Evolutionary conservation across 2,797 vertebrate genomes (phyloP).

Genomic region (Acrocephalus scirpaceus): DNA sequence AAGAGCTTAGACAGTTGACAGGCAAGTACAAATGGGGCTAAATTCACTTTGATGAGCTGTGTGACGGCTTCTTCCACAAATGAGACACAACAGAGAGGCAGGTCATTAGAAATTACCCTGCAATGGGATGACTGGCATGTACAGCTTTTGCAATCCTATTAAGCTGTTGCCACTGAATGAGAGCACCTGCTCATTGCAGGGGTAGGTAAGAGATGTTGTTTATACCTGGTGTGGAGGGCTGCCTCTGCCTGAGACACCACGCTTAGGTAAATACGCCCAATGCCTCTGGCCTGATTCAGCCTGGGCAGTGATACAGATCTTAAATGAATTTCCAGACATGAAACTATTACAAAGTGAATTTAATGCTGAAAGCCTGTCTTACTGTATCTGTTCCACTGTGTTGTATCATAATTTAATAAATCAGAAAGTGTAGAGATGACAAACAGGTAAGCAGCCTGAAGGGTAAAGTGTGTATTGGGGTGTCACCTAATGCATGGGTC

Average conservation of each 20-base stretch:
- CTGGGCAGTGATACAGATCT: fast-evolving
- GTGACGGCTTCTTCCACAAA: background rate
- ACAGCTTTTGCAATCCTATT: conserved; percentile 3
- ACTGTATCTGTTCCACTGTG: background rate
- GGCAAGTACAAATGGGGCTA: conserved; percentile 27
- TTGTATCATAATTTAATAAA: background rate
- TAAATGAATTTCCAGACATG: background rate
- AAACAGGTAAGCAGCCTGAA: background rate
- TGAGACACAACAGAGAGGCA: conserved; percentile 1
- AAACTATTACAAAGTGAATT: background rate
- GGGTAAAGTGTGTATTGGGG: background rate
- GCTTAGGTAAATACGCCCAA: fast-evolving
- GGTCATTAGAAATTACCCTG: background rate
- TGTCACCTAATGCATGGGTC: background rate
- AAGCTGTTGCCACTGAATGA: background rate
- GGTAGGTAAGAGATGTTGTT: background rate
- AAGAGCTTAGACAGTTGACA: conserved; percentile 22
- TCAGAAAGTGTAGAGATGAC: background rate
- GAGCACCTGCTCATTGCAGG: background rate
- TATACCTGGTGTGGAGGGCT: background rate
- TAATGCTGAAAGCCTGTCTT: background rate
- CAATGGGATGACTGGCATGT: background rate
- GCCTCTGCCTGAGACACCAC: background rate
- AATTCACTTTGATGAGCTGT: conserved; percentile 39
- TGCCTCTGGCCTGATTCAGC: background rate